Evolutionary conservation across 37 sponge, comb jelly and placozoan genomes (phyloP).

Genomic region (Tethya wilhelma): DNA sequence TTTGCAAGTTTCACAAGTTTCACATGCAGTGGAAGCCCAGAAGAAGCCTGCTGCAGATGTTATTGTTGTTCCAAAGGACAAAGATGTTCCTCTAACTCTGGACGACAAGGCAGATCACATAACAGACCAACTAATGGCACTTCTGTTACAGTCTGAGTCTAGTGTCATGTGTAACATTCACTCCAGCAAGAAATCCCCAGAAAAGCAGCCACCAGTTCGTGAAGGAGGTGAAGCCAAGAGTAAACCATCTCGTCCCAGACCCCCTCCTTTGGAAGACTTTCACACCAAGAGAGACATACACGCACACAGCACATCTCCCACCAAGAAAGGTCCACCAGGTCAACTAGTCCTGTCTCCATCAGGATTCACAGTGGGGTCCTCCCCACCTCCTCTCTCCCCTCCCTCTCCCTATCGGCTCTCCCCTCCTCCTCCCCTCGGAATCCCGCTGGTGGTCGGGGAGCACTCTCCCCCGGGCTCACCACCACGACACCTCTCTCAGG

Average conservation of each 20-base stretch:
- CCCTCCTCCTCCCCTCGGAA: not conserved
- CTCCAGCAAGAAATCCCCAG: not conserved
- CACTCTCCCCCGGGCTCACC: conserved; percentile 56
- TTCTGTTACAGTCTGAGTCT: conserved; percentile 47
- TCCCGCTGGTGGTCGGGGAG: not conserved
- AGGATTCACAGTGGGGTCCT: not conserved
- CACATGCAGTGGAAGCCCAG: not conserved
- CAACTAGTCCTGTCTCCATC: no score
- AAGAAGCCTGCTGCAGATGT: not conserved
- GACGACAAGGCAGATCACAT: conserved; percentile 54
- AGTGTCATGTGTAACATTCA: conserved; percentile 23
- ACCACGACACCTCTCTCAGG: conserved; percentile 38
- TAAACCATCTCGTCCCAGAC: not conserved
- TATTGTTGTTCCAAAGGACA: conserved; percentile 8
- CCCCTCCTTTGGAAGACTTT: not conserved
- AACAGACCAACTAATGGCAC: conserved; percentile 47
- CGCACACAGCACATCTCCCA: not conserved
- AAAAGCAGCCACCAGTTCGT: not conserved
- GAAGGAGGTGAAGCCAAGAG: not conserved
- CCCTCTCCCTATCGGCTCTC: conserved; percentile 12
- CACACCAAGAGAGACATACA: not conserved
- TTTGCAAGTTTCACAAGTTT: no score
- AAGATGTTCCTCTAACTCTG: conserved; percentile 10
- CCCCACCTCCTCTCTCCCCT: conserved; percentile 32
- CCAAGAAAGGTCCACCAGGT: not conserved